phyloP scores from a whole-genome alignment of 2,113 vertebrate genomes.

The Meriones unguiculatus region DNA sequence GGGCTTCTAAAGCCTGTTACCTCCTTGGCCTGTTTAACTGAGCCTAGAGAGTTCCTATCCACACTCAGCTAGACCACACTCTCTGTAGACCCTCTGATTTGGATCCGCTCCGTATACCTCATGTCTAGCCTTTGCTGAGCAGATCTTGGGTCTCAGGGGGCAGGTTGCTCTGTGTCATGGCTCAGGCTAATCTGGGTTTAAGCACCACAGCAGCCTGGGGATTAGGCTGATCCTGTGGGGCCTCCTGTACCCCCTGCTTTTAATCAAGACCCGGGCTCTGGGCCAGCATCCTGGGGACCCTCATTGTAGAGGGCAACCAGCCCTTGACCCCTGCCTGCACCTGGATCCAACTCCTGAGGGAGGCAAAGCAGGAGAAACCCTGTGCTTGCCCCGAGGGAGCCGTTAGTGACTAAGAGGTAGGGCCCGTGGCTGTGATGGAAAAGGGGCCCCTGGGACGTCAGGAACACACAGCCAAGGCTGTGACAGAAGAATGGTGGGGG shows the following conservation, averaged over 20 bases:
- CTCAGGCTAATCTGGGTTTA: constrained; percentile 78
- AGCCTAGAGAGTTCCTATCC: neutral
- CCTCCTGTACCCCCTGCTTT: constrained; percentile 27
- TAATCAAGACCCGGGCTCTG: neutral
- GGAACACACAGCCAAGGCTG: neutral
- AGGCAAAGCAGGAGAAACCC: neutral
- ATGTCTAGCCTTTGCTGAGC: neutral
- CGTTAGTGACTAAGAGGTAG: neutral
- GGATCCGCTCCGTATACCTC: neutral
- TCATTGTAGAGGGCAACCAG: neutral
- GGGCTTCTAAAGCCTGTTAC: neutral
- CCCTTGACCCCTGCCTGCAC: neutral
- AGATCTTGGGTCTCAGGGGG: neutral
- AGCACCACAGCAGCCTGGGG: constrained; percentile 33
- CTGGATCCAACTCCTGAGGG: neutral
- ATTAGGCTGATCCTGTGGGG: constrained; percentile 57
- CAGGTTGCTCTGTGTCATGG: constrained; percentile 11
- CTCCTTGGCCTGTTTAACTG: neutral
- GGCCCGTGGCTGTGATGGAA: neutral
- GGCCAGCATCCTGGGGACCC: neutral
- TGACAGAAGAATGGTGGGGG: neutral
- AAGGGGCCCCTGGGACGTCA: neutral
- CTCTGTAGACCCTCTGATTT: neutral
- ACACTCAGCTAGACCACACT: neutral
- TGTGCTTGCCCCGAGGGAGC: neutral